Conservation (phyloP, 2,888 invertebrate species). For the Colostygia pectinataria region DNA sequence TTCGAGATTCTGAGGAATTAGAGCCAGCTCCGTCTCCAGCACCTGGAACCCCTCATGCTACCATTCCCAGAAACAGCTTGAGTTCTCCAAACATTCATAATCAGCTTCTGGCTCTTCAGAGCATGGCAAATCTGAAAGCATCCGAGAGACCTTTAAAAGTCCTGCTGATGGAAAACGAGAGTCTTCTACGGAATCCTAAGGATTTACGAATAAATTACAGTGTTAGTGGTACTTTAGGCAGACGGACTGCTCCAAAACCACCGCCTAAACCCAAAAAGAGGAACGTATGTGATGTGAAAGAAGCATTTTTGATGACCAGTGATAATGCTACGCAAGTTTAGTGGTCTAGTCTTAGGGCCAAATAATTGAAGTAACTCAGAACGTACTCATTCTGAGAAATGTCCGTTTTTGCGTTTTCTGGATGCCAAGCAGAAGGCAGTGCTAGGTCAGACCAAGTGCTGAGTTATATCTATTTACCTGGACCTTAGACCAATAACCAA, state of each 20-base stretch:
- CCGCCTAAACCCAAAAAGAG: constrained; percentile 91
- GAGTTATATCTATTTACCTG: too few species aligned
- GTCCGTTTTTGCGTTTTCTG: too few species aligned
- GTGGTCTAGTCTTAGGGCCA: constrained; percentile 32
- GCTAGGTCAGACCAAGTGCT: too few species aligned
- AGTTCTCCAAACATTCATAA: constrained; percentile 81
- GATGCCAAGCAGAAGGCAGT: too few species aligned
- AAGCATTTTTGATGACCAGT: constrained; percentile 90
- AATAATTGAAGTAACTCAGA: too few species aligned
- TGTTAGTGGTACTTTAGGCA: constrained; percentile 62
- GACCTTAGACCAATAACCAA: too few species aligned
- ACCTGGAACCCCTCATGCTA: constrained; percentile 75
- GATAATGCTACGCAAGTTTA: constrained; percentile 95
- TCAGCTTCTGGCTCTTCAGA: constrained; percentile 71
- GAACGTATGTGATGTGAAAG: constrained; percentile 84
- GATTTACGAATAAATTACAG: constrained; percentile 62
- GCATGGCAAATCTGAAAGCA: constrained; percentile 61
- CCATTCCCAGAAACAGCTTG: constrained; percentile 74
- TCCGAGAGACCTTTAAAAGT: constrained; percentile 67
- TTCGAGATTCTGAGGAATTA: constrained; percentile 72
- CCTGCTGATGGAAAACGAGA: constrained; percentile 63
- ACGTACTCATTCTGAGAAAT: too few species aligned
- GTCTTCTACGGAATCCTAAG: constrained; percentile 52
- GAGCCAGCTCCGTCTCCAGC: constrained; percentile 79
- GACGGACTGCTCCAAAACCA: constrained; percentile 87